Conservation (phyloP, 2,797 vertebrate species). For the Ctenopoma kingsleyae region DNA sequence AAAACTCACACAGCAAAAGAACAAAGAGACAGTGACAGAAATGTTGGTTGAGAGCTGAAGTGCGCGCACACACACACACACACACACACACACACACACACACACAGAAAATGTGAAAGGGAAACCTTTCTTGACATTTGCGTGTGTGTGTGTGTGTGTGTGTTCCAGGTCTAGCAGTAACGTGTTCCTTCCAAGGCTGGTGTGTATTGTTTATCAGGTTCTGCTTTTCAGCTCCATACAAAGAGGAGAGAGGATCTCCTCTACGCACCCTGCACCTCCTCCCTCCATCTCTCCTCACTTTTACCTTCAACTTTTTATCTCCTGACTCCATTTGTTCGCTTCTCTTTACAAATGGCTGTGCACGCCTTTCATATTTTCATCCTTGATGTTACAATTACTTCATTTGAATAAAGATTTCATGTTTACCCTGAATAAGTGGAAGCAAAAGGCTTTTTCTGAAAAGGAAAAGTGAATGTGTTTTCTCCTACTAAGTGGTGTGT, state of each 20-base stretch:
- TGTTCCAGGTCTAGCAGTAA: background rate
- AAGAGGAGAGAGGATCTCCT: constrained; percentile 21
- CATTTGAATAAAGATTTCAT: background rate
- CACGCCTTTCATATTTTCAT: background rate
- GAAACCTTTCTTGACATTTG: background rate
- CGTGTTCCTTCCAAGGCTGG: constrained; percentile 23
- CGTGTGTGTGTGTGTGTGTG: background rate
- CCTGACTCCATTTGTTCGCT: background rate
- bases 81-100: background rate
- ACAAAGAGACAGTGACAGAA: too few species aligned
- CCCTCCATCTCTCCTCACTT: background rate
- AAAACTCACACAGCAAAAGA: too few species aligned
- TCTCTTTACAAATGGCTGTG: background rate
- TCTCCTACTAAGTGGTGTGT: background rate
- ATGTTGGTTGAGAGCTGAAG: too few species aligned
- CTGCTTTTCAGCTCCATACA: constrained; percentile 22
- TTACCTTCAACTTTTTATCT: constrained; percentile 11
- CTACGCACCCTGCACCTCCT: constrained; percentile 2
- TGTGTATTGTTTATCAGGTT: constrained; percentile 19
- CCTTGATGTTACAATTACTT: background rate
- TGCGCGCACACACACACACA: too few species aligned
- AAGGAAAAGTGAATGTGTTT: background rate
- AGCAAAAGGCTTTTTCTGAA: background rate
- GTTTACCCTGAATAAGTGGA: background rate
- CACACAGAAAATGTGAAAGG: background rate